Conservation (phyloP, 2,888 invertebrate species). For the Nesidiocoris tenuis region DNA sequence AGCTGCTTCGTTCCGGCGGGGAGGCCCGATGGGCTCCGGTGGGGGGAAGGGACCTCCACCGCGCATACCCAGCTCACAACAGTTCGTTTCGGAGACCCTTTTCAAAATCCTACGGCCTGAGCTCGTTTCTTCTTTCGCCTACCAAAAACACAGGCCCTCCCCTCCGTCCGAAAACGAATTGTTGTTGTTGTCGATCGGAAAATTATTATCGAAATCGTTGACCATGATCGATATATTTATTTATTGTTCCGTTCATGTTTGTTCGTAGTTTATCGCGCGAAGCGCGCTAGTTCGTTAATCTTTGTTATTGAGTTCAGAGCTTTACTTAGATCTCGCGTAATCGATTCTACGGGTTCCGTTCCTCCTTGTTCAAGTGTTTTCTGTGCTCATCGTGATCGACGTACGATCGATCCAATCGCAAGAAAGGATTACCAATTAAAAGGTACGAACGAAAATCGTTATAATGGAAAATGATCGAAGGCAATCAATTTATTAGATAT, state of each 20-base stretch:
- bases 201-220: background rate
- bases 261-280: background rate
- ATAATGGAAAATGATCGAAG: too few relatives aligned
- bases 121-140: conserved; percentile 30
- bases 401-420: background rate
- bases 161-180: background rate
- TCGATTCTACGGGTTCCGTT: background rate
- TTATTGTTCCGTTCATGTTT: background rate
- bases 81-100: conserved; percentile 17
- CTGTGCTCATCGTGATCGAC: background rate
- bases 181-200: background rate
- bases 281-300: background rate
- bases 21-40: background rate
- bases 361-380: background rate
- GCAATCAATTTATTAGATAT: too few relatives aligned
- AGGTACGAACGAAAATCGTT: too few relatives aligned
- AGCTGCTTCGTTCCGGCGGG: background rate
- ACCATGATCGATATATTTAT: background rate
- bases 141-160: conserved; percentile 5
- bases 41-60: conserved; percentile 10
- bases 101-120: conserved; percentile 31
- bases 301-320: background rate
- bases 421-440: background rate
- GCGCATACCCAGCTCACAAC: conserved; percentile 19
- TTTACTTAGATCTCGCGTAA: background rate